A percentile compares a stretch with the other conserved stretches of the same genome.
Evolutionary conservation across 1,140 invertebrate genomes (phyloP).

Genomic region (Nilaparvata lugens): DNA sequence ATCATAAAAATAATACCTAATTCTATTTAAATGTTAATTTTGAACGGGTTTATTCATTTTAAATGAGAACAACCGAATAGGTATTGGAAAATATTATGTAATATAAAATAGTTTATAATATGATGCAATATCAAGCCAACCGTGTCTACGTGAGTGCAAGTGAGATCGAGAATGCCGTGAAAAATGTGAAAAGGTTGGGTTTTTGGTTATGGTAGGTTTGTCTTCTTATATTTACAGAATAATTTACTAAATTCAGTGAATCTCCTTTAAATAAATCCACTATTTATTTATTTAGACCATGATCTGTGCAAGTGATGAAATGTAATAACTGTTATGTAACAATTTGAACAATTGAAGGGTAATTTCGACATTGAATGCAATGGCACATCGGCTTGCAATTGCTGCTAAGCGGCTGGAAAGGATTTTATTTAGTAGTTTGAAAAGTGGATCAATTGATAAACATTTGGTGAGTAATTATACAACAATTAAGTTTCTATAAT

Average conservation of each 20-base stretch:
- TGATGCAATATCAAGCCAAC: conserved; percentile 8
- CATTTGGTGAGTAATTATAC: conserved; percentile 22
- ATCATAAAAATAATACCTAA: no score
- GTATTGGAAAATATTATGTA: neutral
- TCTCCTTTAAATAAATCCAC: neutral
- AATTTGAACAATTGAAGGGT: neutral
- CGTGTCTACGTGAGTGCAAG: neutral
- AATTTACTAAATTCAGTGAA: neutral
- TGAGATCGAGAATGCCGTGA: conserved; percentile 1
- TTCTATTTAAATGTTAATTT: no score
- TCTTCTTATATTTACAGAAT: neutral
- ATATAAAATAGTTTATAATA: neutral
- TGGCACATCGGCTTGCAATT: conserved; percentile 24
- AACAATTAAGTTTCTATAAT: conserved; percentile 8
- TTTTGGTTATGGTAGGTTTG: conserved; percentile 1
- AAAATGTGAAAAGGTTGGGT: conserved; percentile 2
- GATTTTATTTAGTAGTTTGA: conserved; percentile 32
- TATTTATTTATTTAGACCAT: neutral
- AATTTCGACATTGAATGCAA: conserved; percentile 2
- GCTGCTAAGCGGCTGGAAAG: conserved; percentile 28
- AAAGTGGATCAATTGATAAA: conserved; percentile 26
- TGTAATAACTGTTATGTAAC: neutral
- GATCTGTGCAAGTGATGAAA: neutral
- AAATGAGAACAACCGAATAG: no score
- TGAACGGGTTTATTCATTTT: no score